A percentile compares a stretch with the other conserved stretches of the same genome.
Evolutionary conservation across 2,797 vertebrate genomes (phyloP).

Genomic region (Ctenopoma kingsleyae): DNA sequence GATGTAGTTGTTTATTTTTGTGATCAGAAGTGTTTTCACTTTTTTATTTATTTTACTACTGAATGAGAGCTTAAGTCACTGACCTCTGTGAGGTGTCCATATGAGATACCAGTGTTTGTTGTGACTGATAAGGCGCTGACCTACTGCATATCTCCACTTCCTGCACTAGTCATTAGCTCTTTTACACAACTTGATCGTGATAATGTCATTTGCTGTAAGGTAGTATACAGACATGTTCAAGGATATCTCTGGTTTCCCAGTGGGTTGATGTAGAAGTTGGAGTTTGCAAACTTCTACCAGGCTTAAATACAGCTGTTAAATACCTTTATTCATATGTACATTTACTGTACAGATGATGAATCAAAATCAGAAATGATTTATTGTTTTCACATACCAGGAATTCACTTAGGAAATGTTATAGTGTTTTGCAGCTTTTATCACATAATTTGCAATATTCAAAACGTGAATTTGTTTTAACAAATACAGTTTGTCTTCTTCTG

Average conservation of each 20-base stretch:
- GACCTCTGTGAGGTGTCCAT: slow-evolving; percentile 42
- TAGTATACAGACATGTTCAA: neutral
- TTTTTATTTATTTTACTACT: neutral
- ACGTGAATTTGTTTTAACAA: too few species aligned
- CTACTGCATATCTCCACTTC: slow-evolving; percentile 10
- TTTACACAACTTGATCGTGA: slow-evolving; percentile 19
- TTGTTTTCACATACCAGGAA: neutral
- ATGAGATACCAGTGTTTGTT: slow-evolving; percentile 57
- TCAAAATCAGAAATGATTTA: too few species aligned
- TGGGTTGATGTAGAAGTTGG: neutral
- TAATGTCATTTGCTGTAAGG: neutral
- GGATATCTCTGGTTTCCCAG: neutral
- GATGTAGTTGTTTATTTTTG: slow-evolving; percentile 1
- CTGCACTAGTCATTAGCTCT: neutral
- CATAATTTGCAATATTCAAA: too few species aligned
- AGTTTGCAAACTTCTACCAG: neutral
- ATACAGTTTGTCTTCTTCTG: too few species aligned
- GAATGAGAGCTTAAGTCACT: slow-evolving; percentile 37
- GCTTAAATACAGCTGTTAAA: neutral
- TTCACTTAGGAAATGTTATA: too few species aligned
- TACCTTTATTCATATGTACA: neutral
- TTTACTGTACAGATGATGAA: too few species aligned
- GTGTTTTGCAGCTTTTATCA: too few species aligned
- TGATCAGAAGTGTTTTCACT: neutral
- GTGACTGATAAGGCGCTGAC: slow-evolving; percentile 63